These are phyloP conservation scores for Sphenopsis melanotis DNA, from an alignment of 2,797 vertebrate genomes.

Conservation along the genomic window DNA sequence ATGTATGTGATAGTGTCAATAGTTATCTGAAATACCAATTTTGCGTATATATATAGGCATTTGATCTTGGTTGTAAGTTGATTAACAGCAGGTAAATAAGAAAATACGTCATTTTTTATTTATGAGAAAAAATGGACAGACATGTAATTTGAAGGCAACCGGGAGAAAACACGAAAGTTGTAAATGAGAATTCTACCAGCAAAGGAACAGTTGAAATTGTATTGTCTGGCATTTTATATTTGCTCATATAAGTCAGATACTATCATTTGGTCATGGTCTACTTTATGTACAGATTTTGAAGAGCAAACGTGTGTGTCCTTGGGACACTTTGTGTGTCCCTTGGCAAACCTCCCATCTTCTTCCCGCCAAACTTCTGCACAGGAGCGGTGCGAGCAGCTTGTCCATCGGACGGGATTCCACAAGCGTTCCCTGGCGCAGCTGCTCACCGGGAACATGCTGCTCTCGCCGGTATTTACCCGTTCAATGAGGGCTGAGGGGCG, in stretches of 20 bases:
- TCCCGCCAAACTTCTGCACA: neutral
- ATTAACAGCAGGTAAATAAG: neutral
- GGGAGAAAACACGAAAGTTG: neutral
- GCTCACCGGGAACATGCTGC: rapidly evolving
- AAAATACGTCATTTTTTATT: neutral
- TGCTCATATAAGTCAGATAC: neutral
- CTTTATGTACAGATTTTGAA: neutral
- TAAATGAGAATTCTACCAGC: neutral
- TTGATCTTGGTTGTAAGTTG: neutral
- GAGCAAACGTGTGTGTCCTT: rapidly evolving
- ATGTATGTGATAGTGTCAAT: neutral
- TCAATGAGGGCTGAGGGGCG: too few relatives aligned
- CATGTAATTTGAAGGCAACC: neutral
- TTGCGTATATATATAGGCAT: neutral
- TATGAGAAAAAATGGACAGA: neutral
- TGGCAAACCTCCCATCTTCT: neutral
- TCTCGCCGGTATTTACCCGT: rapidly evolving
- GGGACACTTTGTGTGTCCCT: neutral
- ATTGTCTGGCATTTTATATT: neutral
- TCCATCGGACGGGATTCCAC: rapidly evolving
- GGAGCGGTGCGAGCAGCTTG: rapidly evolving
- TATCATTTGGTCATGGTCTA: neutral
- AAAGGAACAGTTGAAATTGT: neutral
- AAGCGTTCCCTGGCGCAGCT: neutral
- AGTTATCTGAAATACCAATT: neutral